A percentile compares a stretch with the other conserved stretches of the same genome.
Conservation (phyloP, 2,888 invertebrate genomes). For the Marronus borbonicus region DNA sequence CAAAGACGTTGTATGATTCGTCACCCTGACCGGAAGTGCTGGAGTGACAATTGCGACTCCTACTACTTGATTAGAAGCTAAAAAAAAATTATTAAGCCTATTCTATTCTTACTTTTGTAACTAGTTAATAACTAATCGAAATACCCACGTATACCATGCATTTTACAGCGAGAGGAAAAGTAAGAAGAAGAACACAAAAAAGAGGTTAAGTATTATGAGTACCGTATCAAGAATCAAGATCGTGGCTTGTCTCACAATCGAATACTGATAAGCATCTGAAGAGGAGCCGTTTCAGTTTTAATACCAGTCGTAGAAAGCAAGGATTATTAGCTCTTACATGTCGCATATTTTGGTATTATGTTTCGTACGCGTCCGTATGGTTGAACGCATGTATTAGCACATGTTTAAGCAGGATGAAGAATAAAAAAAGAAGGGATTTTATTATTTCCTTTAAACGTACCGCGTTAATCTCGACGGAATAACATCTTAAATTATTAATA, state of each 20-base stretch:
- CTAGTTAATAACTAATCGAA: background rate
- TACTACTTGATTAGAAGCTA: too few relatives aligned
- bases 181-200: slow-evolving; percentile 30
- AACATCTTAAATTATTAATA: too few relatives aligned
- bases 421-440: too few relatives aligned
- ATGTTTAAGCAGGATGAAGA: slow-evolving; percentile 9
- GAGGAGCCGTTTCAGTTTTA: background rate
- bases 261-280: slow-evolving; percentile 21
- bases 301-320: slow-evolving; percentile 8
- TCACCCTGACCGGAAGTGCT: too few relatives aligned
- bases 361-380: background rate
- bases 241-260: slow-evolving; percentile 20
- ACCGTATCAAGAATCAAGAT: background rate
- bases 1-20: too few relatives aligned
- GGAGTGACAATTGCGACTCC: too few relatives aligned
- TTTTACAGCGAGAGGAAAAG: background rate
- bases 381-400: background rate
- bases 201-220: slow-evolving; percentile 44
- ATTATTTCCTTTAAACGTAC: too few relatives aligned
- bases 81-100: too few relatives aligned
- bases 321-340: slow-evolving; percentile 11
- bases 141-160: background rate
- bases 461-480: too few relatives aligned
- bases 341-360: slow-evolving; percentile 6
- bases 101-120: background rate